These are phyloP conservation scores for Hephaestus fuliginosus DNA, from an alignment of 2,797 vertebrate species.

Conservation along the genomic window DNA sequence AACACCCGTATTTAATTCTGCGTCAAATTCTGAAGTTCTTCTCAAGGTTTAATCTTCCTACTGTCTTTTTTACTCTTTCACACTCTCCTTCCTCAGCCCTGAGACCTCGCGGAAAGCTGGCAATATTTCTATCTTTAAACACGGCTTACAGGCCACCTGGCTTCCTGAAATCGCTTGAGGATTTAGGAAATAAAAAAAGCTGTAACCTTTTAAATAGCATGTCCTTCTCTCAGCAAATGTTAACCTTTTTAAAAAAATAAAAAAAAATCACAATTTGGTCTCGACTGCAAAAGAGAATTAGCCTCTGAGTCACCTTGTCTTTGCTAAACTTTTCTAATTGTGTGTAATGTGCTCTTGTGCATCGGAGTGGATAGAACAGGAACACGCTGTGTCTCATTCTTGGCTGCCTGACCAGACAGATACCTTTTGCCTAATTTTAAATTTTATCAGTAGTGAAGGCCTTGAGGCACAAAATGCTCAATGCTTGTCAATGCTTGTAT, in stretches of 20 bases:
- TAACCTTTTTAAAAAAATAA: constrained; percentile 34
- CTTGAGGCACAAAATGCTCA: not conserved
- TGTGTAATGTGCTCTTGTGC: constrained; percentile 22
- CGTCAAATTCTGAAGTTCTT: constrained; percentile 61
- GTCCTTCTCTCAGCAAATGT: constrained; percentile 34
- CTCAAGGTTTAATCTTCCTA: constrained; percentile 66
- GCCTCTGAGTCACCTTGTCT: constrained; percentile 32
- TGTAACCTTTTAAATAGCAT: constrained; percentile 28
- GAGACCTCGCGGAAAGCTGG: constrained; percentile 19
- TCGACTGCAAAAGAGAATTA: constrained; percentile 30
- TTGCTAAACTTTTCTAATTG: constrained; percentile 22
- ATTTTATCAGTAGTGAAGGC: not conserved
- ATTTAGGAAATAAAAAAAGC: constrained; percentile 37
- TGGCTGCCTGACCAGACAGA: not conserved
- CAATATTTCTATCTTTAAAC: constrained; percentile 57
- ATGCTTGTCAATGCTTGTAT: not conserved
- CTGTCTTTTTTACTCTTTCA: constrained; percentile 54
- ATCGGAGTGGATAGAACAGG: not conserved
- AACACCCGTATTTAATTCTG: constrained; percentile 55
- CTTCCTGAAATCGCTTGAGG: constrained; percentile 43
- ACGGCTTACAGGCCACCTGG: constrained; percentile 59
- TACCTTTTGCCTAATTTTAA: constrained; percentile 10
- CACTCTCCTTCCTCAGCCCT: constrained; percentile 32
- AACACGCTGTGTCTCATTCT: not conserved
- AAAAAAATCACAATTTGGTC: constrained; percentile 4